phyloP scores from a whole-genome alignment of 2,797 vertebrate genomes.

The Cossypha caffra region DNA sequence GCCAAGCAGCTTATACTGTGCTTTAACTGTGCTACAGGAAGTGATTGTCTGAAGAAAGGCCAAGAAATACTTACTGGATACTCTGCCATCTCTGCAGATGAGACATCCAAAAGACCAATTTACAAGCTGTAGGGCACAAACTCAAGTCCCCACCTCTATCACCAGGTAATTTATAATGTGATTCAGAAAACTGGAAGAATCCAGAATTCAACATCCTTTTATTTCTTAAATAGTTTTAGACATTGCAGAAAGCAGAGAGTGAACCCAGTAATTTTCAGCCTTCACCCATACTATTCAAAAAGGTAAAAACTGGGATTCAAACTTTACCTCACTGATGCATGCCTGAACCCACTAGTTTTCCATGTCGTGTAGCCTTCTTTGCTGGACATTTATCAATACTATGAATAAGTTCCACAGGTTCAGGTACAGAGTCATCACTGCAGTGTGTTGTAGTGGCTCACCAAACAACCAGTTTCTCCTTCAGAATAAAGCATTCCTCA shows the following conservation, averaged over 20 bases:
- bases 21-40: not conserved
- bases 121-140: not conserved
- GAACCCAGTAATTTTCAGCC: not conserved
- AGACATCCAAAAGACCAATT: not conserved
- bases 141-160: not conserved
- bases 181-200: not conserved
- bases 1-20: not conserved
- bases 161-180: not conserved
- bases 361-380: not conserved
- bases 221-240: not conserved
- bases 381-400: not conserved
- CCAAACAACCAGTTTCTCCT: not conserved
- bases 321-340: not conserved
- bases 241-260: not conserved
- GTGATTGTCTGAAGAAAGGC: constrained; percentile 38
- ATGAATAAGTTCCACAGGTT: not conserved
- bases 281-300: not conserved
- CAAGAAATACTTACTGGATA: not conserved
- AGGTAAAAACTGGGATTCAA: not conserved
- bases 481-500: not conserved
- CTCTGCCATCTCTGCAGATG: not conserved
- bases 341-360: not conserved
- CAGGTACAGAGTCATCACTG: not conserved
- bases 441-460: not conserved
- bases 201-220: not conserved